Evolutionary conservation across 2,888 invertebrate species (phyloP).

Genomic region (Xylota sylvarum): DNA sequence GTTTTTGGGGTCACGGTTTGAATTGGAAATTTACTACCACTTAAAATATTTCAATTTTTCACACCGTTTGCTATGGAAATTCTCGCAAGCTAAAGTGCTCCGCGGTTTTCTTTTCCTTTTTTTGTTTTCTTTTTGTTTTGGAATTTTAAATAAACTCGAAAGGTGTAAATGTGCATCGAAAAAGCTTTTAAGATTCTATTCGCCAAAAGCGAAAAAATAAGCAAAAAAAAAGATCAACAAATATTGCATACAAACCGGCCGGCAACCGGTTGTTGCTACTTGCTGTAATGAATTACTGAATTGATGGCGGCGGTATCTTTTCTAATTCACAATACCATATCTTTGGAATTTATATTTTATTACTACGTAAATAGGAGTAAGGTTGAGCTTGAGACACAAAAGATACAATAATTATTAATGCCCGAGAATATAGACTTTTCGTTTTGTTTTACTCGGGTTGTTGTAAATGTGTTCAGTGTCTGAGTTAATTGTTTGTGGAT

Average conservation of each 20-base stretch:
- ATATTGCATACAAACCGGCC: slow-evolving; percentile 58
- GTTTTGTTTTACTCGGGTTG: background rate
- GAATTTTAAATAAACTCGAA: slow-evolving; percentile 13
- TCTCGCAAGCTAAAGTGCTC: slow-evolving; percentile 14
- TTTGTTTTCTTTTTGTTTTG: slow-evolving; percentile 21
- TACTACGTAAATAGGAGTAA: slow-evolving; percentile 58
- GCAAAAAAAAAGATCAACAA: slow-evolving; percentile 44
- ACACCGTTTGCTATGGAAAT: slow-evolving; percentile 45
- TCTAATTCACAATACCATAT: slow-evolving; percentile 53
- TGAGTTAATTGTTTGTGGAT: slow-evolving; percentile 56
- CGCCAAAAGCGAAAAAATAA: slow-evolving; percentile 20
- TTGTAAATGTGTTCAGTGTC: slow-evolving; percentile 24
- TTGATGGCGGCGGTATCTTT: slow-evolving; percentile 40
- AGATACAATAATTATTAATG: slow-evolving; percentile 41
- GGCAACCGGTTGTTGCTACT: slow-evolving; percentile 42
- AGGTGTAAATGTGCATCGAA: slow-evolving; percentile 64
- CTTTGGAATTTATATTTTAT: slow-evolving; percentile 64
- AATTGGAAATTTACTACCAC: slow-evolving; percentile 63
- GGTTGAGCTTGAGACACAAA: slow-evolving; percentile 48
- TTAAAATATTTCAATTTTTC: slow-evolving; percentile 68
- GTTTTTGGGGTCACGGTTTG: slow-evolving; percentile 73
- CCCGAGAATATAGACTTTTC: background rate
- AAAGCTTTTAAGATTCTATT: slow-evolving; percentile 69
- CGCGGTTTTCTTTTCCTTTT: slow-evolving; percentile 10
- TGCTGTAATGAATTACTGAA: slow-evolving; percentile 16